A percentile compares a stretch with the other conserved stretches of the same genome.
phyloP scores from a whole-genome alignment of 2,888 invertebrate species.

The Synergus japonicus region DNA sequence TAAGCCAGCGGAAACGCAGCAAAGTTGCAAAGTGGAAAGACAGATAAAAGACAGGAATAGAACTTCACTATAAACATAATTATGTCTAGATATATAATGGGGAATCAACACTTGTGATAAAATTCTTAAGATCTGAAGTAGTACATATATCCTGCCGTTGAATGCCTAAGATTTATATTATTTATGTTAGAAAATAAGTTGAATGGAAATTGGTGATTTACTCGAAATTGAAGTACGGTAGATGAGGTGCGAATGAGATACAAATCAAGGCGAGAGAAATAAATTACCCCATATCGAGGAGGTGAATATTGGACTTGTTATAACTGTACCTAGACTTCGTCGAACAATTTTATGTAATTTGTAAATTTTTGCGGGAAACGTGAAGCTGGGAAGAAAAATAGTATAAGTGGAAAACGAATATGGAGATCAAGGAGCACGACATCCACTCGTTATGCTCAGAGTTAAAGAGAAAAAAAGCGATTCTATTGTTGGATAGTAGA shows the following conservation, averaged over 20 bases:
- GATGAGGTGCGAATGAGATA: constrained; percentile 25
- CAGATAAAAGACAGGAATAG: no score
- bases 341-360: constrained; percentile 25
- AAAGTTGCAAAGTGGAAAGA: no score
- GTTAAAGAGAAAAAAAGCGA: background rate
- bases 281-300: constrained; percentile 21
- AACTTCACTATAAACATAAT: no score
- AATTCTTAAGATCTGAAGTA: no score
- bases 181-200: no score
- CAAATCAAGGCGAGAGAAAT: constrained; percentile 31
- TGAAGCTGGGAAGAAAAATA: background rate
- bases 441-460: background rate
- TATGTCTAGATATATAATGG: no score
- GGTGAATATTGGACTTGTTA: constrained; percentile 22
- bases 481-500: background rate
- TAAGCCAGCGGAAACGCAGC: no score
- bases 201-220: background rate
- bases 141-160: no score
- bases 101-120: no score
- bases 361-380: background rate
- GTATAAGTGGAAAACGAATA: background rate
- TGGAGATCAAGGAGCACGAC: background rate
- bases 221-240: constrained; percentile 4
- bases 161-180: no score
- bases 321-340: constrained; percentile 28